Base-by-base conservation (phyloP, 2,888 invertebrate genomes). In the Torymus auratus region DNA sequence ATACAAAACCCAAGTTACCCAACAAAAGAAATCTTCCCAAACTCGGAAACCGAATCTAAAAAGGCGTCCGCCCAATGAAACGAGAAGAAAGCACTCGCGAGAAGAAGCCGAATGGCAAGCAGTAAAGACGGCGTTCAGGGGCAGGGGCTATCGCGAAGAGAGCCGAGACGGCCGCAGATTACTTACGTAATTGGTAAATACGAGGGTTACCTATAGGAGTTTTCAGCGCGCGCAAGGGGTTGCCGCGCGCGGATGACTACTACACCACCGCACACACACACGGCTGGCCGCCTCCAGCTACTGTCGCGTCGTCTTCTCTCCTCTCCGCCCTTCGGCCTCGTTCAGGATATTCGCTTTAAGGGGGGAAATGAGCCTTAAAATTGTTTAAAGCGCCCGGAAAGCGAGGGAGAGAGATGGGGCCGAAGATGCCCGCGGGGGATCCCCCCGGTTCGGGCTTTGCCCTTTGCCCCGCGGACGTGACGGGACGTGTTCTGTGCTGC, bases 131-230 rank as follows among this genome's bases (percentile, higher is more conserved):
- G 83, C 83, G 80, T 17, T 41, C 1, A 56, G 13, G 20, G 5
- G 12, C 50, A 50, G 12, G 15, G 7, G n/a, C 41, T 13, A 55
- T n/a, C 4, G 13, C 0, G 53, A 14, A 17, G 14, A 52, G 53
- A 70, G 12, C 23, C 12, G 41, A 84, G 86, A 86, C 86, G 86
- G 86, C 88, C 88, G 87, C 89, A 89, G 90, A 90, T 90, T 90
- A 90, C 90, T 90, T 90, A 90, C 86, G 90, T 90, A 90, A 90
- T 90, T 90, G 90, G 90, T 90, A 90, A 90, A 90, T 89, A 90
- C 89, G 89, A 89, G 90, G 89, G 71, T 65, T 41, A 61, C 83
- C 84, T 85, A 20, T 20, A 87, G 87, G 87, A 81, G 67, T 74
- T 88, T 84, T 85, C 68, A 85, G 80, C 82, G 84, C 82, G 84